phyloP scores from a whole-genome alignment of 1,140 invertebrate genomes.

The Procambarus virginalis region DNA sequence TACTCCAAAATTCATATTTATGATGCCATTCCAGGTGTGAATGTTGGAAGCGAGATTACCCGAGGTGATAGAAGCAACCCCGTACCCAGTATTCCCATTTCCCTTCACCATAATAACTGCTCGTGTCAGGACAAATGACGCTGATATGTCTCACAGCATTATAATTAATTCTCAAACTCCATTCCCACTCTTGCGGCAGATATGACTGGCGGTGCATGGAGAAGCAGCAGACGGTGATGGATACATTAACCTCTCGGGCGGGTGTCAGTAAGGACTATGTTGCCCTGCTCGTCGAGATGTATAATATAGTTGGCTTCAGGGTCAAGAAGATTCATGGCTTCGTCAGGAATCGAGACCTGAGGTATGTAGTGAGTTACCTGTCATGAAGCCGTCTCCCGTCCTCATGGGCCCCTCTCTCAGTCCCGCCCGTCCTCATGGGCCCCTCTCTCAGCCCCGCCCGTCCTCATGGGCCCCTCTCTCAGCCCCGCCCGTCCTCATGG shows the following conservation, averaged over 20 bases:
- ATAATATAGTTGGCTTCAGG: slow-evolving; percentile 72
- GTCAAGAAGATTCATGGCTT: slow-evolving; percentile 74
- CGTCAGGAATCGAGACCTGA: slow-evolving; percentile 73
- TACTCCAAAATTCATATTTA: no score
- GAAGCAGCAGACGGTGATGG: slow-evolving; percentile 69
- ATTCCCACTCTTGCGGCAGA: slow-evolving; percentile 53
- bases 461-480: no score
- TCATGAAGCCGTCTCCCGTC: neutral
- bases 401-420: no score
- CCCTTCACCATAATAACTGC: slow-evolving; percentile 66
- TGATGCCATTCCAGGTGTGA: slow-evolving; percentile 70
- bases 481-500: no score
- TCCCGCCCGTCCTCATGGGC: no score
- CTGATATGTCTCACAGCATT: no score
- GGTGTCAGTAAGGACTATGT: slow-evolving; percentile 74
- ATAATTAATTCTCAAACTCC: neutral
- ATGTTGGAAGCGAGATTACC: slow-evolving; percentile 72
- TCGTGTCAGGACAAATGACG: slow-evolving; percentile 69
- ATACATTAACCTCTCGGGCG: slow-evolving; percentile 71
- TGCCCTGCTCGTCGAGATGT: slow-evolving; percentile 73
- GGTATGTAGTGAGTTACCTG: slow-evolving; percentile 18
- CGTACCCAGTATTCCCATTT: no score
- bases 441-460: no score
- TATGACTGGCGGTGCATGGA: slow-evolving; percentile 73
- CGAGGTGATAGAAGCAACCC: neutral